A percentile compares a stretch with the other conserved stretches of the same genome.
Conservation (phyloP, 2,888 invertebrate genomes). For the Mythimna lalbum region DNA sequence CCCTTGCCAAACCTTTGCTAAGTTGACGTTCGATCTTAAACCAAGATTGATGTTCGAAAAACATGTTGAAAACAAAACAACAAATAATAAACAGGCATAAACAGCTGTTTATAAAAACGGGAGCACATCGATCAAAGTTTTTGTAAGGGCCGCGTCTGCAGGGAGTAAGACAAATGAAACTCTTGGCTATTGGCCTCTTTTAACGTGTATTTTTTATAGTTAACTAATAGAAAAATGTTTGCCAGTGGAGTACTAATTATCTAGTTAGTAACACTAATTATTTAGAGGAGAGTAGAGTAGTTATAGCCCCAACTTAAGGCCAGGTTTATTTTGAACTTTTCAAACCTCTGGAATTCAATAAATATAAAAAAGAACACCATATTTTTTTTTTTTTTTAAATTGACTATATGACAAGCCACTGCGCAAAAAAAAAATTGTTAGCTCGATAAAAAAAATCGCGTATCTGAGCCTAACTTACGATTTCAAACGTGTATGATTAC, state of each 20-base stretch:
- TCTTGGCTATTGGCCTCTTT: slow-evolving; percentile 67
- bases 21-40: slow-evolving; percentile 54
- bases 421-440: no score
- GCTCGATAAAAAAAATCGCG: no score
- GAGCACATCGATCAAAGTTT: slow-evolving; percentile 82
- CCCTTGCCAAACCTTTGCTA: slow-evolving; percentile 24
- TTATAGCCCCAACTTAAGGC: no score
- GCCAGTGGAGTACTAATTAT: background rate
- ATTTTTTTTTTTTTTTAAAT: no score
- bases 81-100: slow-evolving; percentile 68
- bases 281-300: no score
- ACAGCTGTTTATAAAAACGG: slow-evolving; percentile 79
- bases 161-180: slow-evolving; percentile 80
- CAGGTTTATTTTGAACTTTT: no score
- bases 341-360: no score
- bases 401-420: no score
- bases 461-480: no score
- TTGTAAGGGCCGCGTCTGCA: slow-evolving; percentile 69
- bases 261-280: background rate
- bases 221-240: background rate
- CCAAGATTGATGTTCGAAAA: slow-evolving; percentile 68
- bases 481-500: no score
- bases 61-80: slow-evolving; percentile 60
- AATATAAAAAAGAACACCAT: no score
- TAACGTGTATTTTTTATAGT: slow-evolving; percentile 12